A percentile compares a stretch with the other conserved stretches of the same genome.
Conservation (phyloP, 2,888 invertebrate species). For the Bimastos eiseni region DNA sequence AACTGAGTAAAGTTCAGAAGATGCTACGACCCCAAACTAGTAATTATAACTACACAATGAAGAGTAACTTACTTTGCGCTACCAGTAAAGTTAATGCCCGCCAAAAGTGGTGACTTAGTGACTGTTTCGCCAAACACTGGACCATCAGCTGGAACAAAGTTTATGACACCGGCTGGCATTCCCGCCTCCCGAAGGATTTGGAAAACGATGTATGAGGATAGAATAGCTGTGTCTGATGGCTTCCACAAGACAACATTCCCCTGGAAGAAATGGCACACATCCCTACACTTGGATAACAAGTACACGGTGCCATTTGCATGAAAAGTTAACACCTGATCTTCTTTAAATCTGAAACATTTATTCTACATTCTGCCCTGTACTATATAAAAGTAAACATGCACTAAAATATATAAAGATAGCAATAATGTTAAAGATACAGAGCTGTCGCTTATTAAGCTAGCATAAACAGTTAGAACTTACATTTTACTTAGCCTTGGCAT, state of each 20-base stretch:
- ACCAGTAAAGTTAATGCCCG: slow-evolving; percentile 97
- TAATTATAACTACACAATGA: not conserved
- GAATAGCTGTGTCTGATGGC: slow-evolving; percentile 92
- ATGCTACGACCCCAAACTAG: not conserved
- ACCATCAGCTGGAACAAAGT: slow-evolving; percentile 94
- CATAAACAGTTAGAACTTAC: no score
- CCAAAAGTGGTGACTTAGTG: slow-evolving; percentile 80
- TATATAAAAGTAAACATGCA: not conserved
- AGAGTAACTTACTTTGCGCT: slow-evolving; percentile 76
- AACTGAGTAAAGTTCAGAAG: not conserved
- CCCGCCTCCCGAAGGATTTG: slow-evolving; percentile 89
- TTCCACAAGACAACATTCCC: slow-evolving; percentile 98
- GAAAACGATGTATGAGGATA: slow-evolving; percentile 87
- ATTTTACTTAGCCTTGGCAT: no score
- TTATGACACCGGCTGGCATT: slow-evolving; percentile 91
- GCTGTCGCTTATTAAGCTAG: no score
- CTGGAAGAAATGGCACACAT: slow-evolving; percentile 62
- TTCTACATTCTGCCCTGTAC: not conserved
- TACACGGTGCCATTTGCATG: not conserved
- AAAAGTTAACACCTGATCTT: not conserved
- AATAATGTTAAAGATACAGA: no score
- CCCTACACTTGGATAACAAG: not conserved
- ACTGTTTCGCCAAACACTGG: slow-evolving; percentile 91
- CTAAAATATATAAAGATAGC: not conserved
- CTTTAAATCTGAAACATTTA: not conserved